Base-by-base conservation (phyloP, 2,113 vertebrate genomes). In the Triplophysa tibetana region DNA sequence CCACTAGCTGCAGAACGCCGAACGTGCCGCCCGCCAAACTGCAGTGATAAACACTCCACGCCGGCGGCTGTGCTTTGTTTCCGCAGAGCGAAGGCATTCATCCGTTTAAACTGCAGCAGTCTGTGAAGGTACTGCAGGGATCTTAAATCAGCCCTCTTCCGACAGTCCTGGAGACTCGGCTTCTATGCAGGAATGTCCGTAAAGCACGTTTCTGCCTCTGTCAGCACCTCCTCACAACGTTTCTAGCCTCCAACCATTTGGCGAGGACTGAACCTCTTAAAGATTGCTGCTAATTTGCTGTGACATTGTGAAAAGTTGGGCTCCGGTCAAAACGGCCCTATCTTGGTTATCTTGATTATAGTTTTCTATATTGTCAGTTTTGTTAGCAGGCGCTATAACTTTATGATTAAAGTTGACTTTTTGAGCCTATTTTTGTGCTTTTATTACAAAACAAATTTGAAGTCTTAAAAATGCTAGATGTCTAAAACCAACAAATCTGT, bases 281-380 rank as follows among this genome's bases (percentile, higher is more conserved):
- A 43, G 75, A 63, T 60, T 19, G 23, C 63, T 70, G 54, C 78
- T 83, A 85, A 85, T 83, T 84, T 65, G 67, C 56, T 72, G 64
- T 76, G 75, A 85, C 79, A 68, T 80, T 29, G 62, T 86, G 64
- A 82, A 86, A 78, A 26, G 45, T 52, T 29, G 45, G 38, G 21
- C 80, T 48, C 38, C 50, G 33, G 5, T 38, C 58, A 24, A 33
- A 67, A 84, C 60, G 17, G 50, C 26, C 29, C 56, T 48, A 75
- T 72, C 48, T 48, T 69, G 58, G 75, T 69, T 72, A 75, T 72
- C 48, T 48, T 69, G 58, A 69, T 69, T 72, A 66, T 52, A 8
- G 65, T 70, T 75, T 45, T 67, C 70, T 81, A 70, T 75, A 56
- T 81, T 75, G 50, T 69, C 67, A n/a, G 64, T 54, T 73, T 41